Conservation (phyloP, 2,113 vertebrate genomes). For the Nanger granti region DNA sequence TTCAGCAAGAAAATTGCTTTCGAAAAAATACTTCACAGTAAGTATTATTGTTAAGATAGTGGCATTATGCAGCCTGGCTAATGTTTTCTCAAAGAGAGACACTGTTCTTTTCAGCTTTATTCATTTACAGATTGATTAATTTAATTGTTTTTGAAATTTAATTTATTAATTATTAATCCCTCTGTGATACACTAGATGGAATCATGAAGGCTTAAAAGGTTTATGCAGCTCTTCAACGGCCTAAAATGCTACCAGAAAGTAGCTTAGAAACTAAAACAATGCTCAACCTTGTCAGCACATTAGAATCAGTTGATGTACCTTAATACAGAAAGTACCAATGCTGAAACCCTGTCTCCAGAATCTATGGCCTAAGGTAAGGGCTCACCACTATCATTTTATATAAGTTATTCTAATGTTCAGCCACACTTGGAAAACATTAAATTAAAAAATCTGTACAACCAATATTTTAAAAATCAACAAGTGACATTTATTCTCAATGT, state of each 20-base stretch:
- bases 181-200: neutral
- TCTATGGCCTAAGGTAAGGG: neutral
- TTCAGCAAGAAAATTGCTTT: slow-evolving; percentile 29
- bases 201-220: neutral
- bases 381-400: neutral
- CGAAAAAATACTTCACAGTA: neutral
- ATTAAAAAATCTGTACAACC: neutral
- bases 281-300: neutral
- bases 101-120: neutral
- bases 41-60: neutral
- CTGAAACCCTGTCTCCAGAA: neutral
- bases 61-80: neutral
- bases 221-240: neutral
- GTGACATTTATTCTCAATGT: neutral
- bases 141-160: neutral
- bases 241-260: neutral
- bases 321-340: neutral
- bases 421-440: neutral
- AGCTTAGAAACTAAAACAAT: neutral
- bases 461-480: slow-evolving; percentile 5
- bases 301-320: neutral
- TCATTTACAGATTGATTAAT: neutral
- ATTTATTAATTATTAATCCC: too few relatives aligned
- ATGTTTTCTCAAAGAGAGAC: neutral
- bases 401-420: neutral